Evolutionary conservation across 2,797 vertebrate species (phyloP), one percentile per base, ranked within the genome.

Genomic region (Furcifer pardalis): DNA sequence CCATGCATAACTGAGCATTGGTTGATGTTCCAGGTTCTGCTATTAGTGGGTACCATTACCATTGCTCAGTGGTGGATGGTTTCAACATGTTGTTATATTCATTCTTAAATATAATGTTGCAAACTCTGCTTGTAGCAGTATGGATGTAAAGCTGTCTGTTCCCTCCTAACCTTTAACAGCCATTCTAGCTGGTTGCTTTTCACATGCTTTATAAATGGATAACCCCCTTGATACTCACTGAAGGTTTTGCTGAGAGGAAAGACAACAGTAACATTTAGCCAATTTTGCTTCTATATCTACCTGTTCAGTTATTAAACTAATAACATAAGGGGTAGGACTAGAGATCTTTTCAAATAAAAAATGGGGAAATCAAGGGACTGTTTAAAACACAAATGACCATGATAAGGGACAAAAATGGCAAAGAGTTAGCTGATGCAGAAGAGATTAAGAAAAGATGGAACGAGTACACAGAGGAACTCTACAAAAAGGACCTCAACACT

Each of bases 141-240:
- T 81, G 59, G 80, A 76, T 62, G 84, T 88, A 86, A 84, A 73
- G 49, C 40, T 72, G 87, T n/a, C 79, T 2, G 84, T 88, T 69
- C 27, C 82, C 77, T 91, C 87, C 81, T 82, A 85, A 49, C 92
- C 88, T 79, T 44, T 72, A 17, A n/a, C 42, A 73, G 9, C 32
- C 32, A 13, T 68, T 68, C 80, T 9, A 32, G 69, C 32, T 10
- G 8, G 62, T 86, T 89, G 23, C 79, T 77, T 87, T 85, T 42
- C 42, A 83, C 10, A 60, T 77, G 56, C 81, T 68, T 85, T 83
- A n/a, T 19, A 40, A 89, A n/a, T 7, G 72, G 40, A 71, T 72
- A 90, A 44, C 72, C 76, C 42, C 4, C 68, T 40, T 77, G 23
- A 1, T 79, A 76, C 7, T 56, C 40, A 6, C 15, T 84, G 40